Base-by-base conservation (phyloP, 2,113 vertebrate species). In the Eolophus roseicapilla region DNA sequence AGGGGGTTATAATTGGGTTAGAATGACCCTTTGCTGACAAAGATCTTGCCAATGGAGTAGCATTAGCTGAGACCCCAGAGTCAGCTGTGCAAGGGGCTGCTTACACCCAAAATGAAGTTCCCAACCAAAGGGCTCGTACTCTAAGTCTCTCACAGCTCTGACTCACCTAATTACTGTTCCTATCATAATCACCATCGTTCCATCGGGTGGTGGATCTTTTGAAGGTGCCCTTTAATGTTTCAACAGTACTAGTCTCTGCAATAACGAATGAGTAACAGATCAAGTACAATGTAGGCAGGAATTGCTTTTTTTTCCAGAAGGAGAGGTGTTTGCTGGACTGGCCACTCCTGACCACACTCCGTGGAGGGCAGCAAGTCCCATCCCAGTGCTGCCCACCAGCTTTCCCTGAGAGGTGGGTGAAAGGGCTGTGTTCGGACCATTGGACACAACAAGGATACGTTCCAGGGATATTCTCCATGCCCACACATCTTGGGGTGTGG, bases 121-220 rank as follows among this genome's bases (percentile, higher is more conserved):
- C 46, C 19, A 3, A 28, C 11, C 64, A 28, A 74, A 86, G 77
- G 17, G 52, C 14, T 86, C 15, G n/a, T 37, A 11, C 21, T 52
- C 29, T 44, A 4, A 63, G 73, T 17, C 47, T 93, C 62, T 5
- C 15, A 4, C 0, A 16, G 84, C 81, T 50, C 92, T 96, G 95
- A 96, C 52, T 95, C 94, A 96, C 75, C 90, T 85, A 90, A 92
- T 94, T 87, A 60, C 71, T 9, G 85, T 24, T 90, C 39, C 52
- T 86, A 74, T 94, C 94, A 15, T 39, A 64, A 41, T 39, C 87
- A 39, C 79, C 57, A 89, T 92, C 70, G 2, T 39, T 57, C 78
- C 57, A 14, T 5, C 64, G 94, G 91, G 94, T 63, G 94, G 93
- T 74, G 93, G 67, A 90, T 47, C 82, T 91, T 89, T 29, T 50